Evolutionary conservation across 2,113 vertebrate genomes (phyloP).

Genomic region (Mesoclemmys tuberculata): DNA sequence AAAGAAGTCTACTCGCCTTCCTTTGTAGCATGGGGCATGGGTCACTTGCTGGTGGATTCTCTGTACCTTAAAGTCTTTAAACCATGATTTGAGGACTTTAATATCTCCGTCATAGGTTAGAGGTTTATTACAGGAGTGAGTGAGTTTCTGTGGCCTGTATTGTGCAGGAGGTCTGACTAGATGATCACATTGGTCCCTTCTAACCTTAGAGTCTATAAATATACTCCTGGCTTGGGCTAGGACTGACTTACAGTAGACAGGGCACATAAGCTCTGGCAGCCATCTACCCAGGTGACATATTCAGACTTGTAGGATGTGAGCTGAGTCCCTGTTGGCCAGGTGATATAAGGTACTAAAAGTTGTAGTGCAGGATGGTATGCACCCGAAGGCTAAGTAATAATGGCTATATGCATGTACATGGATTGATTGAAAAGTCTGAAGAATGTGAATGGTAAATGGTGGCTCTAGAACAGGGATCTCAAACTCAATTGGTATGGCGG

Average conservation of each 20-base stretch:
- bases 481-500: too few relatives aligned
- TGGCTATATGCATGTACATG: rapidly evolving
- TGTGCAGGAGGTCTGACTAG: too few relatives aligned
- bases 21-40: too few relatives aligned
- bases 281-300: background rate
- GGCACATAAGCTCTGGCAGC: background rate
- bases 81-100: too few relatives aligned
- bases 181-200: too few relatives aligned
- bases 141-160: too few relatives aligned
- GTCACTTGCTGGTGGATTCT: too few relatives aligned
- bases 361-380: background rate
- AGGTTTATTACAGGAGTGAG: too few relatives aligned
- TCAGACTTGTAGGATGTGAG: background rate
- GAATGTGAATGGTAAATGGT: background rate
- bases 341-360: background rate
- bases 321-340: background rate
- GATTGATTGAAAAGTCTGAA: background rate
- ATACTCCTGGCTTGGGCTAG: background rate
- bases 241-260: background rate
- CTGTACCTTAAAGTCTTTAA: too few relatives aligned
- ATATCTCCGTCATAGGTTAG: too few relatives aligned
- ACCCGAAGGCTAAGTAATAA: background rate
- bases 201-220: too few relatives aligned
- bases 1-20: background rate
- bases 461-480: too few relatives aligned